Evolutionary conservation across 2,888 invertebrate genomes (phyloP), one percentile per base, ranked within the genome.

Genomic region (Drosophila limbata): DNA sequence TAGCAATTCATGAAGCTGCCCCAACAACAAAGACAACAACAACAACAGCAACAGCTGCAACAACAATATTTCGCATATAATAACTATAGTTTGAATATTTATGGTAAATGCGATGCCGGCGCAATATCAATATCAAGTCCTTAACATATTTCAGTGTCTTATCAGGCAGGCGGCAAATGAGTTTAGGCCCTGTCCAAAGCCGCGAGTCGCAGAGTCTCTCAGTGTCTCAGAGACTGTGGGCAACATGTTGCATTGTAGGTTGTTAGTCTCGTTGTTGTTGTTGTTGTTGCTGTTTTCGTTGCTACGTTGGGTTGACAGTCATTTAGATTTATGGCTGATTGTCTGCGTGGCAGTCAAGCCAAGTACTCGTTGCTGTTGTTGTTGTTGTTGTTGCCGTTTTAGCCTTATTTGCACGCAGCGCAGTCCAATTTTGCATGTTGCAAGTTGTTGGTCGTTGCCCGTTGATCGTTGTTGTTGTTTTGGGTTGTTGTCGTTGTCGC

Each of bases 41-140:
- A 21, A 31, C 40, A n/a, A 10, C n/a, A 51, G 39, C n/a, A 37
- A 25, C 39, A 39, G 28, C 42, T 44, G 19, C n/a, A 48, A 44
- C 50, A 48, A 56, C 42, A 47, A 47, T 37, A 63, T 59, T 87
- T 65, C 64, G 67, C 33, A 66, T 53, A 67, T 72, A 72, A 85
- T 85, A 85, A 79, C 63, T 70, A 80, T 83, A 57, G 69, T 80
- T 74, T 77, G 66, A 69, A 86, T 84, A 77, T 88, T 88, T 88
- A 88, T 83, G 82, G 84, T 74, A 68, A 79, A 83, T 81, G 84
- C 86, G 63, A 80, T 80, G 82, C 69, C 81, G 67, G 61, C 57
- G 87, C 87, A 76, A 89, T 90, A 88, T 88, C 90, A 88, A 89
- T 88, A 86, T 90, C 88, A 85, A 88, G 90, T 86, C 78, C 69